Evolutionary conservation across 2,797 vertebrate species (phyloP).

Genomic region (Menidia menidia): DNA sequence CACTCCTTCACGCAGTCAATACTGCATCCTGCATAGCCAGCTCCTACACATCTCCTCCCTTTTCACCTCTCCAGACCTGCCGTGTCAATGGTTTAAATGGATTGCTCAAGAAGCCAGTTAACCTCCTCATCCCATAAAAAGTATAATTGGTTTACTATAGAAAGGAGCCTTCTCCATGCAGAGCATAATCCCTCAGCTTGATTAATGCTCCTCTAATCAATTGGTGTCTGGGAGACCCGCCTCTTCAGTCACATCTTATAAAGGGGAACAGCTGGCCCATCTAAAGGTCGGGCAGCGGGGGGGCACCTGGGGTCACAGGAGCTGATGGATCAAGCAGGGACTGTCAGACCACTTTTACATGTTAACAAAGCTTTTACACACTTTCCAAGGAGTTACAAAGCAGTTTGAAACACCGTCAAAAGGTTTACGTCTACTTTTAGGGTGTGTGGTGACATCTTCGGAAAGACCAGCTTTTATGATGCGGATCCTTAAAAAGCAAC

Average conservation of each 20-base stretch:
- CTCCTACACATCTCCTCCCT: slow-evolving; percentile 44
- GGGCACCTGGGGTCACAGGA: slow-evolving; percentile 86
- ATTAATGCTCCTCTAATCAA: slow-evolving; percentile 98
- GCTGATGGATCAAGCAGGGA: slow-evolving; percentile 88
- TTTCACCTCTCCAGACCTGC: slow-evolving; percentile 70
- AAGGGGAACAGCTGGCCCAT: slow-evolving; percentile 96
- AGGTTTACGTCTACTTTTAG: slow-evolving; percentile 25
- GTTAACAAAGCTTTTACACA: slow-evolving; percentile 57
- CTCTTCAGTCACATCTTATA: slow-evolving; percentile 90
- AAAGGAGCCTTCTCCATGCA: slow-evolving; percentile 79
- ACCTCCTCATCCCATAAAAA: slow-evolving; percentile 86
- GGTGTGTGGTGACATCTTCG: neutral
- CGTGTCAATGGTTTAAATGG: slow-evolving; percentile 83
- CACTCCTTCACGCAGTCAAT: slow-evolving; percentile 35
- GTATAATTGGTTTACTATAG: slow-evolving; percentile 89
- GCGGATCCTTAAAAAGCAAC: slow-evolving; percentile 16
- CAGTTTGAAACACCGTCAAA: slow-evolving; percentile 51
- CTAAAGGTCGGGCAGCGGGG: slow-evolving; percentile 90
- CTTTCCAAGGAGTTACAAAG: slow-evolving; percentile 51
- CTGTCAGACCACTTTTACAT: slow-evolving; percentile 70
- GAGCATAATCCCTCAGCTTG: slow-evolving; percentile 93
- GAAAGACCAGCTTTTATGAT: slow-evolving; percentile 15
- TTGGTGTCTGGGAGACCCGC: slow-evolving; percentile 90
- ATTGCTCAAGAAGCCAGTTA: slow-evolving; percentile 83
- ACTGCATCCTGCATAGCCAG: slow-evolving; percentile 30